phyloP scores from a whole-genome alignment of 2,113 vertebrate species.

The Macrotis lagotis region DNA sequence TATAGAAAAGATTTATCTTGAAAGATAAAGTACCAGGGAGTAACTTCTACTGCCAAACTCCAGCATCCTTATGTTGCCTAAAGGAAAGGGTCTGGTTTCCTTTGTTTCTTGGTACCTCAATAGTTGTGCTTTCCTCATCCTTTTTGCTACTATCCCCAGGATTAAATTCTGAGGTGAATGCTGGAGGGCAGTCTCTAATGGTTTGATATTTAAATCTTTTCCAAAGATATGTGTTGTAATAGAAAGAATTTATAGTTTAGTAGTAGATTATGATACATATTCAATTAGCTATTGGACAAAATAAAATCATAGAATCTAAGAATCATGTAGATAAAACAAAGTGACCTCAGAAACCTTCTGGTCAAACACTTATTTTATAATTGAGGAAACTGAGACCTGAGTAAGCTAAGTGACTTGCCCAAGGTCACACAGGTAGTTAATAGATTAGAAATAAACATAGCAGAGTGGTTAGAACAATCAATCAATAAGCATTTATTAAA shows the following conservation, averaged over 20 bases:
- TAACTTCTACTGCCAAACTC: background rate
- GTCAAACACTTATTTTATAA: background rate
- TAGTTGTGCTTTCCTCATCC: background rate
- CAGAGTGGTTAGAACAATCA: background rate
- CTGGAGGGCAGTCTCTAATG: background rate
- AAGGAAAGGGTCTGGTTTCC: background rate
- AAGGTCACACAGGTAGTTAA: constrained; percentile 6
- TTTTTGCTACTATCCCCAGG: background rate
- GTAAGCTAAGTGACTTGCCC: background rate
- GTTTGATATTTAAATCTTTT: background rate
- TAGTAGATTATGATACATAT: background rate
- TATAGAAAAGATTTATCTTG: background rate
- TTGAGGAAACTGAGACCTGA: constrained; percentile 27
- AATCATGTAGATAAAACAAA: background rate
- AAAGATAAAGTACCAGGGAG: background rate
- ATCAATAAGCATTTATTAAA: background rate
- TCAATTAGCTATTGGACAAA: background rate
- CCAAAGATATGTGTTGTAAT: background rate
- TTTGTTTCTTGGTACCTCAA: background rate
- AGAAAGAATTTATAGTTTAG: background rate
- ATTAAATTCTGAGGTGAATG: background rate
- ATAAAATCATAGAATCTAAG: background rate
- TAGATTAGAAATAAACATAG: background rate
- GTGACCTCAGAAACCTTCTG: background rate
- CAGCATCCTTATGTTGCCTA: background rate